A percentile compares a stretch with the other conserved stretches of the same genome.
These are phyloP conservation scores for Polypedilum vanderplanki DNA, from an alignment of 1,140 invertebrate species.

Conservation along the genomic window DNA sequence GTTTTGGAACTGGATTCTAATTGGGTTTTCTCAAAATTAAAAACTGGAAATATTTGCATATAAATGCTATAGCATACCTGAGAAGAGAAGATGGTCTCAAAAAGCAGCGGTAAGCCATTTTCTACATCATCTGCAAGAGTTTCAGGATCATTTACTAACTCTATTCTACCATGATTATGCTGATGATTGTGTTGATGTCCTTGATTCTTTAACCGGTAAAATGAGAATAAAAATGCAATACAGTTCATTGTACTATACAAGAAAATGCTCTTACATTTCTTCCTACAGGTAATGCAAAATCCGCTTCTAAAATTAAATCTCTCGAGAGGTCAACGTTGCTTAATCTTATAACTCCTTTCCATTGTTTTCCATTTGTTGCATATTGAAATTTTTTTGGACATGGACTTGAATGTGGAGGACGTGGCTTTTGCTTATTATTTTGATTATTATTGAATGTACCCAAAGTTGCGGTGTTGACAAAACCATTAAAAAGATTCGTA, in stretches of 20 bases:
- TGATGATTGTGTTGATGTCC: background rate
- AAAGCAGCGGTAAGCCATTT: background rate
- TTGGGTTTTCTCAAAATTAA: background rate
- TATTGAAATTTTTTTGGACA: conserved; percentile 16
- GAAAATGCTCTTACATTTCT: background rate
- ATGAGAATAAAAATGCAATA: background rate
- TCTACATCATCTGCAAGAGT: background rate
- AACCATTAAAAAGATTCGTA: conserved; percentile 11
- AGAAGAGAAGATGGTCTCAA: background rate
- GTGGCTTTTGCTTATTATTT: background rate
- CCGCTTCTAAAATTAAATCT: background rate
- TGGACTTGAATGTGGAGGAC: background rate
- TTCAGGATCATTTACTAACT: background rate
- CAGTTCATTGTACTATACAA: background rate
- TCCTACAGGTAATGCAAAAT: background rate
- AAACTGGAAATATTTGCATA: background rate
- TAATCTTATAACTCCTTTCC: background rate
- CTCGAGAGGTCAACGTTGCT: background rate
- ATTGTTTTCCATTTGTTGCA: background rate
- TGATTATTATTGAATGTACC: background rate
- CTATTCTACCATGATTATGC: background rate
- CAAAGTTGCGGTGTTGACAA: background rate
- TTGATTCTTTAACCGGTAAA: background rate
- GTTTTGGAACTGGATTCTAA: conserved; percentile 8
- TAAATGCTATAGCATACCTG: background rate